phyloP scores from a whole-genome alignment of 2,888 invertebrate genomes.

The Netelia inedita region DNA sequence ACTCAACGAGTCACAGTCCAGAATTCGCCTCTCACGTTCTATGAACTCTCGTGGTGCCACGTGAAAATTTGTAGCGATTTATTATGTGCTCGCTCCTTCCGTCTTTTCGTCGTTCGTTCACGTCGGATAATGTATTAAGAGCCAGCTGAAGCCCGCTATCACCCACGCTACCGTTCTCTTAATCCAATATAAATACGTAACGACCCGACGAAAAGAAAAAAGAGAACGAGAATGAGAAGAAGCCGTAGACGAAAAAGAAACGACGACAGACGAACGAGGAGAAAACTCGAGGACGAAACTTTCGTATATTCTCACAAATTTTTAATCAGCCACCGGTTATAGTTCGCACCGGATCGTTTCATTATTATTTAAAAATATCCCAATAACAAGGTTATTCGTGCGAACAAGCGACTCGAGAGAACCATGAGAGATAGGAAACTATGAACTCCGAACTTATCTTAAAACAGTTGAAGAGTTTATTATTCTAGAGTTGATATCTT shows the following conservation, averaged over 20 bases:
- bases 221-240: slow-evolving; percentile 10
- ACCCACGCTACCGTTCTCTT: slow-evolving; percentile 37
- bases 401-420: neutral
- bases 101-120: slow-evolving; percentile 26
- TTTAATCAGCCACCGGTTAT: slow-evolving; percentile 43
- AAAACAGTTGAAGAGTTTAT: slow-evolving; percentile 29
- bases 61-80: slow-evolving; percentile 44
- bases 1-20: neutral
- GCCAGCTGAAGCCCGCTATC: slow-evolving; percentile 44
- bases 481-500: slow-evolving; percentile 16
- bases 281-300: slow-evolving; percentile 42
- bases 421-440: neutral
- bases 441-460: neutral
- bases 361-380: slow-evolving; percentile 46
- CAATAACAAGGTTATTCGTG: slow-evolving; percentile 3
- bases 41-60: slow-evolving; percentile 13
- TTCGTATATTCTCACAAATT: slow-evolving; percentile 46
- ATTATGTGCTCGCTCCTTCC: slow-evolving; percentile 33
- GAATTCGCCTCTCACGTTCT: neutral
- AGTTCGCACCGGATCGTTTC: slow-evolving; percentile 48
- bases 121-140: slow-evolving; percentile 41
- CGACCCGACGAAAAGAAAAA: slow-evolving; percentile 27
- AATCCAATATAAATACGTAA: slow-evolving; percentile 61
- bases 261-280: neutral
- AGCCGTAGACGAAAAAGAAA: neutral